Conservation (phyloP, 1,140 invertebrate species). For the Belonocnema kinseyi region DNA sequence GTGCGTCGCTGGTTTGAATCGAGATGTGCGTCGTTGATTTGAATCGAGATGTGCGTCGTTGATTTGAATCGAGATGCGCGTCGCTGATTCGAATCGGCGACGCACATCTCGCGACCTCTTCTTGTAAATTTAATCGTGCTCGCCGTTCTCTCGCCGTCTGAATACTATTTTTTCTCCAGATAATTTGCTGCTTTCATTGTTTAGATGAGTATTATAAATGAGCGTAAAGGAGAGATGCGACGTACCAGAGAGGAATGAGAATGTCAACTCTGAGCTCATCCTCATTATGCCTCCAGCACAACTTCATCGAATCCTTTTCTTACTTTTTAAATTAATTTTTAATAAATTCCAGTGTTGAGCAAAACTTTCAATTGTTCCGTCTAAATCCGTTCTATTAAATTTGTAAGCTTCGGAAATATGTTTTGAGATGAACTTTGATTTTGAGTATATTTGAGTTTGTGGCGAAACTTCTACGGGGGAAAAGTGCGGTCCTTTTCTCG, state of each 20-base stretch:
- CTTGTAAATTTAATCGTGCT: constrained; percentile 36
- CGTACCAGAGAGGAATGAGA: constrained; percentile 33
- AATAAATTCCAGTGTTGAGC: not conserved
- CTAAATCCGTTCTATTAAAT: no score
- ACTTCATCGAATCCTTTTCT: constrained; percentile 36
- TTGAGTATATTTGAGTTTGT: constrained; percentile 15
- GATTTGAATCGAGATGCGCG: no score
- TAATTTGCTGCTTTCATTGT: constrained; percentile 71
- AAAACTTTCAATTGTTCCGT: no score
- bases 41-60: no score
- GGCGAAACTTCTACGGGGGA: constrained; percentile 68
- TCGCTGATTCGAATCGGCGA: no score
- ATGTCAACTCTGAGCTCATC: constrained; percentile 26
- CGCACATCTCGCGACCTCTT: no score
- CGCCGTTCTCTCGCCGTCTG: constrained; percentile 53
- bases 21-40: no score
- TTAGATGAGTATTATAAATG: constrained; percentile 70
- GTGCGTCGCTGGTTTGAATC: no score
- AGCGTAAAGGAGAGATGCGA: constrained; percentile 46
- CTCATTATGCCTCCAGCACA: constrained; percentile 36
- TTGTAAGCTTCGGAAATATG: not conserved
- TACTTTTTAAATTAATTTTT: not conserved
- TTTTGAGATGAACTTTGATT: no score
- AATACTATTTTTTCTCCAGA: constrained; percentile 64
- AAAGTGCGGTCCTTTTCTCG: constrained; percentile 73